Evolutionary conservation across 2,888 invertebrate genomes (phyloP), one percentile per base, ranked within the genome.

Genomic region (Pediacus dermestoides): DNA sequence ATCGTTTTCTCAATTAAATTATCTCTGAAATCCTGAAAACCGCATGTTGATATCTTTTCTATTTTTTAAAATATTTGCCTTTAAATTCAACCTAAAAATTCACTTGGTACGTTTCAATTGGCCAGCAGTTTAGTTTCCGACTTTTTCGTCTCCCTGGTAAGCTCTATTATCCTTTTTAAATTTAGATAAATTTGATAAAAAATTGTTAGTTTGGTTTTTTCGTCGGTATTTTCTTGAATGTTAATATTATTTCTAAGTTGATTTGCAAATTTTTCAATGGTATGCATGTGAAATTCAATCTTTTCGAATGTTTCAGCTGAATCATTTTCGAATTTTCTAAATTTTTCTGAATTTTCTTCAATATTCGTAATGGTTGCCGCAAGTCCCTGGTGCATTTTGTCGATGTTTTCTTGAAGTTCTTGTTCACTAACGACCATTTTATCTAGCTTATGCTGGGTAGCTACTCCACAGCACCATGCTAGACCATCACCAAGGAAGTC

Each of bases 401-500:
- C 8, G 8, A 41, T 9, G 18, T 32, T n/a, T 7, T 31, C 10
- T 38, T 31, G 8, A 11, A 41, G 8, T 4, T 18, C 15, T n/a
- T 25, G 8, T 10, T 41, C 37, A 9, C 16, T 25, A 8, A 15
- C n/a, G 8, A 30, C 13, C 12, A 40, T 6, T n/a, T 7, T n/a
- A 9, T 40, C n/a, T n/a, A n/a, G n/a, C n/a, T n/a, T n/a, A n/a
- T n/a, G n/a, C n/a, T n/a, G n/a, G n/a, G n/a, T n/a, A n/a, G n/a
- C n/a, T n/a, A n/a, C n/a, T n/a, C n/a, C n/a, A n/a, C n/a, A n/a
- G n/a, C n/a, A n/a, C n/a, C 9, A 40, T 13, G 9, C 16, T 15
- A 40, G 22, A 2, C 30, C 37, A 14, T 37, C 23, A 4, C 40
- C 40, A 6, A 40, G 21, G 15, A 40, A 40, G 15, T 40, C 30